Percentiles rank a stretch among this genome's conserved stretches.
Evolutionary conservation across 2,113 vertebrate species (phyloP).

Genomic region (Sinosuthora webbiana): DNA sequence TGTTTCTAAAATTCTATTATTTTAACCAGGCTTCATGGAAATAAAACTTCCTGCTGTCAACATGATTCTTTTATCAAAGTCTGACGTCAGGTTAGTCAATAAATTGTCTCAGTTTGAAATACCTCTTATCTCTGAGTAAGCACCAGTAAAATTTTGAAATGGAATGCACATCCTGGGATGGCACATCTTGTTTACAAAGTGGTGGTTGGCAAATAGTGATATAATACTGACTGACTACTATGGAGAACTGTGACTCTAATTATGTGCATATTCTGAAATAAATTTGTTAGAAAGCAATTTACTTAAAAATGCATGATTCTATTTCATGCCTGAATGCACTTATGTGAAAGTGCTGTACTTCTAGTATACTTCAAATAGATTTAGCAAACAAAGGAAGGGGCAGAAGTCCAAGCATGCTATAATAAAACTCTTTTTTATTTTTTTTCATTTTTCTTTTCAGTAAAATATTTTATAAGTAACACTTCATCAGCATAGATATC

Average conservation of each 20-base stretch:
- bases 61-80: not conserved
- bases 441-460: not conserved
- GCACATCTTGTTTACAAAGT: conserved; percentile 13
- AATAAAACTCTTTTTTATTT: not conserved
- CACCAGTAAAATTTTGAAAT: not conserved
- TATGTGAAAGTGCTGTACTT: conserved; percentile 12
- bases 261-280: conserved; percentile 25
- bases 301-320: conserved; percentile 47
- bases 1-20: conserved; percentile 39
- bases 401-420: not conserved
- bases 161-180: not conserved
- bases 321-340: conserved; percentile 36
- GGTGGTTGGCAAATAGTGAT: not conserved
- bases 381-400: not conserved
- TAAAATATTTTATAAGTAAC: not conserved
- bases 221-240: not conserved
- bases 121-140: not conserved
- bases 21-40: not conserved
- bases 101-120: conserved; percentile 15
- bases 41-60: not conserved
- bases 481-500: not conserved
- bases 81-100: not conserved
- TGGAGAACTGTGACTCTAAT: not conserved
- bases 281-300: conserved; percentile 44
- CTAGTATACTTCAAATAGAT: conserved; percentile 2